Evolutionary conservation across 2,113 vertebrate genomes (phyloP), one percentile per base, ranked within the genome.

Genomic region (Natator depressus): DNA sequence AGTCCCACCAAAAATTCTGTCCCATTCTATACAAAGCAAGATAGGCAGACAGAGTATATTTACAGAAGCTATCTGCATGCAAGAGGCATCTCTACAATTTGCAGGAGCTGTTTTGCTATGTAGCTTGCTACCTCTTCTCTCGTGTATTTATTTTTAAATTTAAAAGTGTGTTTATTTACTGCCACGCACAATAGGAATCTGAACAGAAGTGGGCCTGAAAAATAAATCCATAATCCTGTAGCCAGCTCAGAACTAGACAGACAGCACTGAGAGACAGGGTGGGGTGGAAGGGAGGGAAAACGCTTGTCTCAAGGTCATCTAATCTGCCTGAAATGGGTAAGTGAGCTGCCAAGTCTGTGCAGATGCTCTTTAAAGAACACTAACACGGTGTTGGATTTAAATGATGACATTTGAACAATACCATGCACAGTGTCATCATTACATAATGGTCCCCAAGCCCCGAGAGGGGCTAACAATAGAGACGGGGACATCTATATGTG

Each of bases 141-240:
- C 54, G 3, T 11, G 59, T 85, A 50, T 96, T 97, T 98, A 97
- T 98, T 98, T 98, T 97, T 96, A 97, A 96, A 80, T 95, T 94
- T 95, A 91, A 84, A 95, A 96, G 97, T 24, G 17, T 89, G 50
- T 93, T 94, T 89, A 50, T 87, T 93, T 7, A 5, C 47, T 16
- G 16, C 87, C 0, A 0, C 4, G 31, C 92, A 95, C 89, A 54
- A 82, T 38, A 86, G 65, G 89, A 97, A 65, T 80, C 91, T 47
- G 90, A 92, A 88, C 89, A 79, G 85, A 92, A 13, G 31, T 0
- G 55, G 95, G 81, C 81, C 90, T 19, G n/a, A 75, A 38, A 87
- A 89, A 88, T n/a, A 62, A 92, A 25, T 89, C 90, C 94, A 85
- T 78, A 31, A 54, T 82, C 8, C 12, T 91, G 87, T n/a, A 50